Conservation (phyloP, 1,140 invertebrate species). For the Notospermus geniculatus region DNA sequence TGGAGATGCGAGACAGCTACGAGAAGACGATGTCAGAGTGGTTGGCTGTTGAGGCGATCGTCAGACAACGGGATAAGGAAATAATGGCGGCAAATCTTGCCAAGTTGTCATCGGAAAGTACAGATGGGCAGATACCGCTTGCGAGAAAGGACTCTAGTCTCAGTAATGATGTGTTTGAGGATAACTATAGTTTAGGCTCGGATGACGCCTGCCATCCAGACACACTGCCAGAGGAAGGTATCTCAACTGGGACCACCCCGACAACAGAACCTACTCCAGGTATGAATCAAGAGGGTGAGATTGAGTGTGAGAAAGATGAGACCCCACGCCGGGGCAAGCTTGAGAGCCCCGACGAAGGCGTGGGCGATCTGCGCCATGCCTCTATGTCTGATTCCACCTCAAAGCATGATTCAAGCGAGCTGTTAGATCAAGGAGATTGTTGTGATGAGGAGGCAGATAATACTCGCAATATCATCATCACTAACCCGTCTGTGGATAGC, state of each 20-base stretch:
- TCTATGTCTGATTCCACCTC: slow-evolving; percentile 40
- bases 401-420: slow-evolving; percentile 31
- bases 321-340: slow-evolving; percentile 21
- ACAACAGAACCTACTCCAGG: slow-evolving; percentile 45
- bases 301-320: slow-evolving; percentile 26
- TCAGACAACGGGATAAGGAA: slow-evolving; percentile 77
- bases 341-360: slow-evolving; percentile 50
- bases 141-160: slow-evolving; percentile 56
- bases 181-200: slow-evolving; percentile 42
- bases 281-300: slow-evolving; percentile 31
- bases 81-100: slow-evolving; percentile 64
- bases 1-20: slow-evolving; percentile 68
- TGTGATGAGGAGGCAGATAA: slow-evolving; percentile 34
- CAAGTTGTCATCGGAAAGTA: slow-evolving; percentile 61
- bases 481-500: slow-evolving; percentile 60
- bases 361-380: slow-evolving; percentile 44
- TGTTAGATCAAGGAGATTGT: not conserved
- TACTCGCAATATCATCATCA: slow-evolving; percentile 49
- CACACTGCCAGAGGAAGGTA: slow-evolving; percentile 52
- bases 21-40: slow-evolving; percentile 92
- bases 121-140: slow-evolving; percentile 56
- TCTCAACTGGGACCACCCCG: slow-evolving; percentile 45
- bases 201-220: slow-evolving; percentile 51
- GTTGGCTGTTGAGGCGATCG: slow-evolving; percentile 89
- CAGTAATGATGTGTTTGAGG: slow-evolving; percentile 64